Evolutionary conservation across 2,797 vertebrate species (phyloP).

Genomic region (Hemibagrus guttatus): DNA sequence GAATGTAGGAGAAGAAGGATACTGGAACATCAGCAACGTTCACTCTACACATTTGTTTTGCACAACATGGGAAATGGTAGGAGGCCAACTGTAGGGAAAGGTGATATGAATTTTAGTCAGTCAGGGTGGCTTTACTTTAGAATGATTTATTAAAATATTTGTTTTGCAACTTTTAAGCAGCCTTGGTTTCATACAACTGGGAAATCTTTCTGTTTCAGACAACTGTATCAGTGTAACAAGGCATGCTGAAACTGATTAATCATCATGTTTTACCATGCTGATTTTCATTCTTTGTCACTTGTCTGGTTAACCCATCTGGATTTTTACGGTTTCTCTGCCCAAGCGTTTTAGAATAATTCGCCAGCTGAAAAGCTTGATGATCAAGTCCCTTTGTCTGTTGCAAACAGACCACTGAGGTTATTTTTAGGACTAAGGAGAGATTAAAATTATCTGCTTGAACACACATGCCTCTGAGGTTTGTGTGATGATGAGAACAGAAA

Average conservation of each 20-base stretch:
- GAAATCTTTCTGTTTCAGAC: not conserved
- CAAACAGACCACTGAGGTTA: conserved; percentile 10
- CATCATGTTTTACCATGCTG: not conserved
- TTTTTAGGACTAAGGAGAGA: conserved; percentile 5
- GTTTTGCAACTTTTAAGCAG: not conserved
- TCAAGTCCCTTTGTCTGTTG: not conserved
- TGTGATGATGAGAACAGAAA: conserved; percentile 12
- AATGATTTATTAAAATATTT: not conserved
- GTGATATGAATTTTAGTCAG: not conserved
- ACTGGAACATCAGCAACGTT: not conserved
- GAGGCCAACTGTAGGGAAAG: not conserved
- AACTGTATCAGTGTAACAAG: not conserved
- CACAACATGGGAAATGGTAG: not conserved
- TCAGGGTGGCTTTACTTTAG: not conserved
- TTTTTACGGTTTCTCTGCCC: not conserved
- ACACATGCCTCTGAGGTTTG: conserved; percentile 14
- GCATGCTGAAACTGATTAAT: not conserved
- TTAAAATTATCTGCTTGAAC: not conserved
- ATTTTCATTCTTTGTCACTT: not conserved
- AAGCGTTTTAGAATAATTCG: too few relatives aligned
- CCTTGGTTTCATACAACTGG: not conserved
- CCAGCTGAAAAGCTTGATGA: not conserved
- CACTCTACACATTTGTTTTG: not conserved
- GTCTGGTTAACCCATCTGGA: not conserved
- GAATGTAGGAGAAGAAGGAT: too few relatives aligned